Evolutionary conservation across 2,797 vertebrate species (phyloP).

Genomic region (Pseudocheirus occidentalis): DNA sequence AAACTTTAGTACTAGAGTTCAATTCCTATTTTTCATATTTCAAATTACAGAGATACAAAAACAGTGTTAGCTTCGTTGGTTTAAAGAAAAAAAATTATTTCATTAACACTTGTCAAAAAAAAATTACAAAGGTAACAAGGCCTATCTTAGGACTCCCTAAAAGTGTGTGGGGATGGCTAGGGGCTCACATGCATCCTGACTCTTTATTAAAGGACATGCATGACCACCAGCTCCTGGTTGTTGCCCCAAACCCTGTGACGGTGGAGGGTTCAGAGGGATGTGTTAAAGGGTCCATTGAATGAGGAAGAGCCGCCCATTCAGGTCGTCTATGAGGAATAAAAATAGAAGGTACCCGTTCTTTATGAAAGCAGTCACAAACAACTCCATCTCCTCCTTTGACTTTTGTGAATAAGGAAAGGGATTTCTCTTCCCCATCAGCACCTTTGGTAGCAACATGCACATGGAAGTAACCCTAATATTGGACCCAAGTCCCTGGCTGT

Average conservation of each 20-base stretch:
- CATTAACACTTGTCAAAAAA: not conserved
- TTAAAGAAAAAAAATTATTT: conserved; percentile 35
- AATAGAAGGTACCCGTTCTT: not conserved
- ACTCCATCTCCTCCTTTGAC: not conserved
- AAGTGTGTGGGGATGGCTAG: not conserved
- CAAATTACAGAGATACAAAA: conserved; percentile 67
- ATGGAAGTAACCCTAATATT: not conserved
- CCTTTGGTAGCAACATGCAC: not conserved
- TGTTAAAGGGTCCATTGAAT: not conserved
- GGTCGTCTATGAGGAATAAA: not conserved
- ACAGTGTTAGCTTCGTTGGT: conserved; percentile 18
- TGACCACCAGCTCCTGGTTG: not conserved
- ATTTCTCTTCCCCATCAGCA: not conserved
- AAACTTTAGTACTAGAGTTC: not conserved
- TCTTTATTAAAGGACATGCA: not conserved
- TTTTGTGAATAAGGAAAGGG: not conserved
- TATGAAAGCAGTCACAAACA: not conserved
- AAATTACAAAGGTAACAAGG: not conserved
- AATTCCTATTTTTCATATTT: not conserved
- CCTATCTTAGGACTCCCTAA: too few relatives aligned
- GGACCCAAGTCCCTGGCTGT: not conserved
- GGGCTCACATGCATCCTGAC: not conserved
- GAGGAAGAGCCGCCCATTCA: not conserved
- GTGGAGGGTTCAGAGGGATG: not conserved
- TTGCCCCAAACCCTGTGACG: not conserved